These are phyloP conservation scores for Pycnomerus fuliginosus DNA, from an alignment of 2,888 invertebrate genomes.

Conservation along the genomic window DNA sequence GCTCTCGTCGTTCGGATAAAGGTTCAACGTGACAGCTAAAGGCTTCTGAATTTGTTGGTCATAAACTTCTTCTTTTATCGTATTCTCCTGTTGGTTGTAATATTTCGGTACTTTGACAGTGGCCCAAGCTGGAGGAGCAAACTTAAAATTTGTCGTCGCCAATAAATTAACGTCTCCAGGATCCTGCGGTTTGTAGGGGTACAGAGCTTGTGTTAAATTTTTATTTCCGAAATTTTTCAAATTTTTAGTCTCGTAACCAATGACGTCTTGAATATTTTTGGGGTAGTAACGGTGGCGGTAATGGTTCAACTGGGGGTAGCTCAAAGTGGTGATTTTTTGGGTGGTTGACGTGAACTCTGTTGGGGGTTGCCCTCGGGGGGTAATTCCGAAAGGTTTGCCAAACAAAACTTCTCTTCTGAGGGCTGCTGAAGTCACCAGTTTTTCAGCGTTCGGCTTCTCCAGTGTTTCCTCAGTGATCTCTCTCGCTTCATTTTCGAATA, in stretches of 20 bases:
- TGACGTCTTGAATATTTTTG: slow-evolving; percentile 46
- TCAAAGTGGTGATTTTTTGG: slow-evolving; percentile 30
- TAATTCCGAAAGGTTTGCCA: slow-evolving; percentile 40
- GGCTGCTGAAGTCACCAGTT: slow-evolving; percentile 15
- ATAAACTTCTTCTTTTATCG: too few species aligned
- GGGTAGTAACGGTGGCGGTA: slow-evolving; percentile 35
- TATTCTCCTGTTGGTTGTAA: neutral
- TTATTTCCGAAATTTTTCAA: slow-evolving; percentile 1
- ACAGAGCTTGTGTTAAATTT: slow-evolving; percentile 66
- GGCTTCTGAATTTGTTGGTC: slow-evolving; percentile 8
- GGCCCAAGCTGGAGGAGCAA: slow-evolving; percentile 48
- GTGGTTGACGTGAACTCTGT: slow-evolving; percentile 33
- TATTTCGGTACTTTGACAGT: slow-evolving; percentile 20
- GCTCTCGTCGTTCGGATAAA: slow-evolving; percentile 19
- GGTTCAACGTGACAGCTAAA: slow-evolving; percentile 21
- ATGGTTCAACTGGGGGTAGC: slow-evolving; percentile 30
- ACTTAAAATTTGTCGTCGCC: slow-evolving; percentile 58
- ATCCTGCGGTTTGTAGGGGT: slow-evolving; percentile 69
- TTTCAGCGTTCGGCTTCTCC: slow-evolving; percentile 13
- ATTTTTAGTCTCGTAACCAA: slow-evolving; percentile 32
- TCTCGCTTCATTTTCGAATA: too few species aligned
- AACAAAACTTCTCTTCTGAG: slow-evolving; percentile 10
- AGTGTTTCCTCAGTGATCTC: neutral
- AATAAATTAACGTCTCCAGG: slow-evolving; percentile 74
- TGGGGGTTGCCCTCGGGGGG: slow-evolving; percentile 37